phyloP scores from a whole-genome alignment of 2,888 invertebrate genomes.

The Stenodema calcarata region DNA sequence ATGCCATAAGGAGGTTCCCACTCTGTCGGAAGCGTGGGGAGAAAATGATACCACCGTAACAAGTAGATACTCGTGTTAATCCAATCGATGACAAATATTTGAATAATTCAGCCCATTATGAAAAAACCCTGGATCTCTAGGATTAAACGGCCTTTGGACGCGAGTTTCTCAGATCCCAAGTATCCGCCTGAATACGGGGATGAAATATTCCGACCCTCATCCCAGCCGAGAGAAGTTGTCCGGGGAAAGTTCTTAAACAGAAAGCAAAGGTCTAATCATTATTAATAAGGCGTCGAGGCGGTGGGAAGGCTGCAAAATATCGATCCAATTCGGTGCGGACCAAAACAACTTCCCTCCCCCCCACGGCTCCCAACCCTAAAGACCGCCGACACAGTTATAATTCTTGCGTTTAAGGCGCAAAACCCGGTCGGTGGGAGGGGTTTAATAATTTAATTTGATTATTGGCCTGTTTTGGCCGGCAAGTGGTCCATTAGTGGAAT shows the following conservation, averaged over 20 bases:
- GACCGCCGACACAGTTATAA: neutral
- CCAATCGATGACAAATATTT: no score
- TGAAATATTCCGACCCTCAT: neutral
- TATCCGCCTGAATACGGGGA: neutral
- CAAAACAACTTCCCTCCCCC: constrained; percentile 22
- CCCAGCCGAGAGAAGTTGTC: neutral
- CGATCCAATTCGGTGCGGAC: constrained; percentile 33
- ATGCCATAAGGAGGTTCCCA: no score
- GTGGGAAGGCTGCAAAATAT: constrained; percentile 32
- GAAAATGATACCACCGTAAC: no score
- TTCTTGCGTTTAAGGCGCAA: constrained; percentile 22
- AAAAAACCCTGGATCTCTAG: neutral
- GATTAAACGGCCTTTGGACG: neutral
- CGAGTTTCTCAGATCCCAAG: neutral
- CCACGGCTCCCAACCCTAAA: neutral
- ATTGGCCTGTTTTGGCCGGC: constrained; percentile 48
- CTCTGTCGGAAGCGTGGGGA: no score
- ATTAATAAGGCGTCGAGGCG: constrained; percentile 36
- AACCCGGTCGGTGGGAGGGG: neutral
- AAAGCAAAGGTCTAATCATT: constrained; percentile 42
- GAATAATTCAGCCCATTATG: no score
- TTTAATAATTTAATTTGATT: constrained; percentile 52
- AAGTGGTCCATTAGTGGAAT: constrained; percentile 50
- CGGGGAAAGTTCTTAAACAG: constrained; percentile 33
- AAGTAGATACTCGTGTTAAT: no score